phyloP scores from a whole-genome alignment of 2,797 vertebrate species.

The Sphenopsis melanotis region DNA sequence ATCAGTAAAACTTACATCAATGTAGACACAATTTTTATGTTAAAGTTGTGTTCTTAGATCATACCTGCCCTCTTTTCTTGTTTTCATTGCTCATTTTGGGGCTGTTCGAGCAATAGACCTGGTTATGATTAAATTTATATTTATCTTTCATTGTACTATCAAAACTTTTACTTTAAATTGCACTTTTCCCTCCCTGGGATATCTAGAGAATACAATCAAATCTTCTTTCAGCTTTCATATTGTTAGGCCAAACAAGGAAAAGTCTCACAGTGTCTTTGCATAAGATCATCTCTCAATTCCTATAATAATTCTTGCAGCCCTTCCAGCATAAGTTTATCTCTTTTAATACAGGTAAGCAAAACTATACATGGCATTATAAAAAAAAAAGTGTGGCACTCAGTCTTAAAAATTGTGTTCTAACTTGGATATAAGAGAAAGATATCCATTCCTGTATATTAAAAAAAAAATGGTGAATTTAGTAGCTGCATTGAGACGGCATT shows the following conservation, averaged over 20 bases:
- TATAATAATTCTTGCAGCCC: not conserved
- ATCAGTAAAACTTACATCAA: not conserved
- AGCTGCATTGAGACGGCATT: not conserved
- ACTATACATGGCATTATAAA: not conserved
- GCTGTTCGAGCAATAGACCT: not conserved
- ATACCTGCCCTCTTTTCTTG: not conserved
- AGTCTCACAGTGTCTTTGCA: not conserved
- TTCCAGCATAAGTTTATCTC: not conserved
- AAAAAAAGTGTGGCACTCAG: not conserved
- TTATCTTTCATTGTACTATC: not conserved
- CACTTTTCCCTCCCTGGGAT: not conserved
- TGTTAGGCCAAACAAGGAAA: not conserved
- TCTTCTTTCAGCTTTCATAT: not conserved
- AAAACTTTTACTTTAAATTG: not conserved
- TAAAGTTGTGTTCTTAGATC: not conserved
- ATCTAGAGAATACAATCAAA: not conserved
- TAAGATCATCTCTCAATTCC: not conserved
- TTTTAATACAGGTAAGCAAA: not conserved
- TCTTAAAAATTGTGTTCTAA: not conserved
- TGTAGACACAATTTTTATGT: not conserved
- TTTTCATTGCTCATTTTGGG: not conserved
- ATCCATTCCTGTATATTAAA: not conserved
- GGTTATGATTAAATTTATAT: not conserved
- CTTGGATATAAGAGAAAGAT: not conserved
- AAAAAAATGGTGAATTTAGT: not conserved